Percentiles rank a stretch among this genome's conserved stretches.
Conservation (phyloP, 2,888 invertebrate genomes). For the Polylopha cassiicola region DNA sequence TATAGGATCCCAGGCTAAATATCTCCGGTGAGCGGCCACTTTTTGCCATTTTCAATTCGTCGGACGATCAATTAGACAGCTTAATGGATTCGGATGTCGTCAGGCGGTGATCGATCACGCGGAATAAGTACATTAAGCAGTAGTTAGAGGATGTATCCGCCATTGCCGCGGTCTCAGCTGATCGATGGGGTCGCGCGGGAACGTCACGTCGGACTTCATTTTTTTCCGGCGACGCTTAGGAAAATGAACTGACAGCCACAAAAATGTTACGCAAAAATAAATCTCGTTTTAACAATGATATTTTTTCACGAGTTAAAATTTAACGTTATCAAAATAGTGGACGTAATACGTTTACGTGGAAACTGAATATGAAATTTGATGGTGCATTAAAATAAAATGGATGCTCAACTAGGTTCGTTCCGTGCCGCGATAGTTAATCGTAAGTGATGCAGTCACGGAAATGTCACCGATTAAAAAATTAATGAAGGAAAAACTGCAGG, state of each 20-base stretch:
- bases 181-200: conserved; percentile 45
- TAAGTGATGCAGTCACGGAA: conserved; percentile 58
- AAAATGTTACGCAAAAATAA: not conserved
- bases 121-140: conserved; percentile 66
- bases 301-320: too few species aligned
- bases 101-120: conserved; percentile 62
- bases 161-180: conserved; percentile 42
- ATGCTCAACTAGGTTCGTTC: conserved; percentile 31
- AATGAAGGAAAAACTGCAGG: conserved; percentile 34
- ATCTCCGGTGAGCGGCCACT: too few species aligned
- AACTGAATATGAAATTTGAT: conserved; percentile 38
- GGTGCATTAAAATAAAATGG: conserved; percentile 37
- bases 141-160: conserved; percentile 48
- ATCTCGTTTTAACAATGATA: too few species aligned
- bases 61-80: conserved; percentile 69
- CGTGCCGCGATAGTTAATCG: conserved; percentile 33
- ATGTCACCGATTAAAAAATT: conserved; percentile 53
- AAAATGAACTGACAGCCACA: conserved; percentile 9
- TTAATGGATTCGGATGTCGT: conserved; percentile 69
- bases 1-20: too few species aligned
- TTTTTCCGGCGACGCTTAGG: conserved; percentile 26
- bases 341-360: conserved; percentile 33
- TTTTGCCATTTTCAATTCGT: conserved; percentile 68
- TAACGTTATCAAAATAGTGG: too few species aligned
- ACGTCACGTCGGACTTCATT: conserved; percentile 23